Conservation (phyloP, 2,888 invertebrate species). For the Dinocampus coccinellae region DNA sequence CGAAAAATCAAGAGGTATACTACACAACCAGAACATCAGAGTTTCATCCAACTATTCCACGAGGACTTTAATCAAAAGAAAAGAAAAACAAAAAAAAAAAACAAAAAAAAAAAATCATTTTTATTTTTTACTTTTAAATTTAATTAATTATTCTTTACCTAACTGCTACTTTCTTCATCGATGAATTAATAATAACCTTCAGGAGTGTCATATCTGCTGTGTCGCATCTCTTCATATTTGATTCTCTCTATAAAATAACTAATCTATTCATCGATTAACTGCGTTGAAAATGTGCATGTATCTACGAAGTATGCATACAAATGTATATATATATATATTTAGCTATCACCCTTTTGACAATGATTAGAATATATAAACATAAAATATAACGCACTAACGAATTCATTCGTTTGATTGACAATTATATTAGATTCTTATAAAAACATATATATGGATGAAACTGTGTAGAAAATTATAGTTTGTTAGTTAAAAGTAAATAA, state of each 20-base stretch:
- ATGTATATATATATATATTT: background rate
- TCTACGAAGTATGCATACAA: background rate
- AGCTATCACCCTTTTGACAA: background rate
- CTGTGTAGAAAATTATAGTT: background rate
- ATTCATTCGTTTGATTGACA: background rate
- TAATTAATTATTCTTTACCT: background rate
- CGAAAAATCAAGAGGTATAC: constrained; percentile 89
- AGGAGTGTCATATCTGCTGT: background rate
- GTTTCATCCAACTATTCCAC: constrained; percentile 5
- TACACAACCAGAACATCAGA: constrained; percentile 23
- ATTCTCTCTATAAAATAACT: background rate
- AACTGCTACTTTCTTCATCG: background rate
- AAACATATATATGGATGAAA: background rate
- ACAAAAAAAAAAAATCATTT: background rate
- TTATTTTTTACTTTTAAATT: background rate
- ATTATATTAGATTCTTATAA: constrained; percentile 1
- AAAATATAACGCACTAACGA: background rate
- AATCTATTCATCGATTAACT: background rate
- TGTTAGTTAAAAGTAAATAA: background rate
- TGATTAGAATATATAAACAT: background rate
- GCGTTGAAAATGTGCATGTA: background rate
- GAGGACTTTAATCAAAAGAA: background rate
- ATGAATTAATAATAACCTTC: background rate
- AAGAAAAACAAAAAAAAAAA: background rate
- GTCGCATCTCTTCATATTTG: background rate